Evolutionary conservation across 2,797 vertebrate genomes (phyloP), one percentile per base, ranked within the genome.

Genomic region (Pangasius macronema): DNA sequence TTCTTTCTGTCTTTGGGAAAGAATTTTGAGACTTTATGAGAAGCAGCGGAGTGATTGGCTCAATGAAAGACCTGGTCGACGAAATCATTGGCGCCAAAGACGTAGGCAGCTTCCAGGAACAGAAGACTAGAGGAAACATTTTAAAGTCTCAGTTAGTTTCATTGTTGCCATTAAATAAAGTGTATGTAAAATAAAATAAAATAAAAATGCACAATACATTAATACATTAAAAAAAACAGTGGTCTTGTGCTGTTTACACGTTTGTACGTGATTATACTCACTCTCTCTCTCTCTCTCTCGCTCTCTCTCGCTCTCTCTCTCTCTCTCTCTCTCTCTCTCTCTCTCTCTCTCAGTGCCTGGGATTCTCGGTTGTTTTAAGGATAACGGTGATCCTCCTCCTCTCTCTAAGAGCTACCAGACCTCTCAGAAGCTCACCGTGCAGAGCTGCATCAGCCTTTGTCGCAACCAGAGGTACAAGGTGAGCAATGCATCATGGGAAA

Each of bases 361-460:
- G 30, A 98, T 98, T 92, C 93, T 99, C 30, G 98, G 98, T 81
- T 99, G 98, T 93, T 99, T 97, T 94, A 98, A 95, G 92, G 98
- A 99, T 94, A 97, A 97, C 8, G 98, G 98, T 6, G 96, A 98
- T 91, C 98, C 98, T 0, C 97, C 97, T 53, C 97, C 98, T 86
- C 91, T 99, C 87, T 97, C 97, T 1, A 97, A 98, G 3, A 93
- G 95, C 94, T 98, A 97, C 0, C 96, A 98, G 92, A 99, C 97
- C 0, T 98, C 97, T 91, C 98, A 97, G 92, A 98, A 97, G 82
- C 98, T 99, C 65, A 99, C 98, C 18, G 98, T 99, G 89, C 98
- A 99, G 91, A 97, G 96, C 85, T 99, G 98, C 89, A 99, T 99
- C 91, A 97, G 96, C 91, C 97, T 98, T 93, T 99, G 98, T 88